Evolutionary conservation across 2,113 vertebrate species (phyloP).

Genomic region (Corythaeola cristata): DNA sequence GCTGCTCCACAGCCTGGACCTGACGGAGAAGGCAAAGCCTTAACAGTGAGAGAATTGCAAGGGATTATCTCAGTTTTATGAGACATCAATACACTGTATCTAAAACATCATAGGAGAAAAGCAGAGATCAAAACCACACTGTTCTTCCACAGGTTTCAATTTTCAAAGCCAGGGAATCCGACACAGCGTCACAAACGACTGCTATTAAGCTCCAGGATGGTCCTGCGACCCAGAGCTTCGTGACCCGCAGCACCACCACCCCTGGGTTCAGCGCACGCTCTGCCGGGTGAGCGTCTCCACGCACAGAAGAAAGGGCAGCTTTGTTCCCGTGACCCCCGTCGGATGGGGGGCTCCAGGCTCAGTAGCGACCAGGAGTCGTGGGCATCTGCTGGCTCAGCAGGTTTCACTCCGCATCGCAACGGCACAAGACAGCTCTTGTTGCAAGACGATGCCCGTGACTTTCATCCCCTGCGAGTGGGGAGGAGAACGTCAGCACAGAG

Average conservation of each 20-base stretch:
- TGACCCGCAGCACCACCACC: not conserved
- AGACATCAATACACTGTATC: not conserved
- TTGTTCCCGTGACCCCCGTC: not conserved
- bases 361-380: not conserved
- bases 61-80: conserved; percentile 48
- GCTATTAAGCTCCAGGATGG: not conserved
- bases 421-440: accelerated
- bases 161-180: conserved; percentile 11
- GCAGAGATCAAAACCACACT: conserved; percentile 11
- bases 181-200: not conserved
- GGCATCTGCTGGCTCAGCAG: conserved; percentile 9
- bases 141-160: not conserved
- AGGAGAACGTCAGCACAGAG: not conserved
- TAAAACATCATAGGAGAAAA: conserved; percentile 25
- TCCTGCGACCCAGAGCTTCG: not conserved
- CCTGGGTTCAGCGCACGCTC: not conserved
- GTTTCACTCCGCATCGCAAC: not conserved
- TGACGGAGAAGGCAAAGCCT: conserved; percentile 26
- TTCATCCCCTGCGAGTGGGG: not conserved
- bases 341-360: not conserved
- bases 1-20: not conserved
- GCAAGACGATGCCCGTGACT: not conserved
- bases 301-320: not conserved
- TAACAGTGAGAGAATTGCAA: not conserved
- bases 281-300: not conserved